Percentiles rank a stretch among this genome's conserved stretches.
Evolutionary conservation across 1,140 invertebrate species (phyloP).

Genomic region (Sycobia sp.): DNA sequence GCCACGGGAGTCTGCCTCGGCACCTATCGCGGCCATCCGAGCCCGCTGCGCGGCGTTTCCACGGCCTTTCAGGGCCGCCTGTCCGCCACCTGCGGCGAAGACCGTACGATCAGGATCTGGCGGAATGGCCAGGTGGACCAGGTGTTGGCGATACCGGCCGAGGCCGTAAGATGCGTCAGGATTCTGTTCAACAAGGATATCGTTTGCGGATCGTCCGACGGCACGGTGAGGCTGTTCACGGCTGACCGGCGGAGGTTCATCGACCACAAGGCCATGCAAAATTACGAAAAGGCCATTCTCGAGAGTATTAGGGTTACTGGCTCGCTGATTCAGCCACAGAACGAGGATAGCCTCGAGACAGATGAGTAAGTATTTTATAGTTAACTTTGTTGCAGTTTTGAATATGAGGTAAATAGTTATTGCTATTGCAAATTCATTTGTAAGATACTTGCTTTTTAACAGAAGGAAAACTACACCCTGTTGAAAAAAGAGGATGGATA

Average conservation of each 20-base stretch:
- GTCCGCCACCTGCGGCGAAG: slow-evolving; percentile 82
- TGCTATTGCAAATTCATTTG: no score
- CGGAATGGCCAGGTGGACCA: slow-evolving; percentile 69
- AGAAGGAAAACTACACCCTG: no score
- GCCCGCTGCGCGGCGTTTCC: slow-evolving; percentile 74
- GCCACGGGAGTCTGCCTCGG: slow-evolving; percentile 77
- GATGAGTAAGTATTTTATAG: slow-evolving; percentile 79
- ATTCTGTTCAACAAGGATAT: slow-evolving; percentile 85
- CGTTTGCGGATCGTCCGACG: slow-evolving; percentile 87
- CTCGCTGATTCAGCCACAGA: slow-evolving; percentile 68
- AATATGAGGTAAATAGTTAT: no score
- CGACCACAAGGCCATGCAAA: slow-evolving; percentile 63
- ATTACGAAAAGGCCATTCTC: slow-evolving; percentile 76
- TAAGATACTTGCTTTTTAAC: background rate
- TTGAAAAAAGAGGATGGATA: no score
- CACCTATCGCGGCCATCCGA: slow-evolving; percentile 78
- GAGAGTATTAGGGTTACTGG: slow-evolving; percentile 64
- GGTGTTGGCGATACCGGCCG: slow-evolving; percentile 79
- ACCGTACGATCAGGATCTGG: slow-evolving; percentile 85
- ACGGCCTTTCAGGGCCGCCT: slow-evolving; percentile 36
- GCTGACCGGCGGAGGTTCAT: slow-evolving; percentile 71
- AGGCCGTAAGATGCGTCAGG: slow-evolving; percentile 88
- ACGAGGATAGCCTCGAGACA: slow-evolving; percentile 72
- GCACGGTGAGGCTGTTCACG: slow-evolving; percentile 84
- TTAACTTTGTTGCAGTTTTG: no score